phyloP scores from a whole-genome alignment of 2,888 invertebrate species.

The Sarcophaga subvicina region DNA sequence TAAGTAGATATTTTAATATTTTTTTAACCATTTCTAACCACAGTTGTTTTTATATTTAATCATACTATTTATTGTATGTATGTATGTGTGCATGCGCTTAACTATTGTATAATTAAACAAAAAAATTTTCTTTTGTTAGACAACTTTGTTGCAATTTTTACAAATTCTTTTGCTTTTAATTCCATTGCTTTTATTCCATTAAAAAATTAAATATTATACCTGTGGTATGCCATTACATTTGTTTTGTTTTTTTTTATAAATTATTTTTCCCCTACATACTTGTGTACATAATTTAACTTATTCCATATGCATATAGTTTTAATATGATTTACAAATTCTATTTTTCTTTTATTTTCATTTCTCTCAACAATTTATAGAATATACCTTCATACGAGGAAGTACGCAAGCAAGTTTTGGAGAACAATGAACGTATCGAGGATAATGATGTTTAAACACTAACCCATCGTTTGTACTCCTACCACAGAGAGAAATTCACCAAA shows the following conservation, averaged over 20 bases:
- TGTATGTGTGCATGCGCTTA: background rate
- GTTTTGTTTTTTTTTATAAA: too few relatives aligned
- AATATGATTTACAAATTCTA: background rate
- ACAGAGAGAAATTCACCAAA: background rate
- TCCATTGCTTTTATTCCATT: too few relatives aligned
- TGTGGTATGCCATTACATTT: slow-evolving; percentile 20
- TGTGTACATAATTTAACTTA: background rate
- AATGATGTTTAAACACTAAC: slow-evolving; percentile 72
- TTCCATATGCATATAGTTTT: background rate
- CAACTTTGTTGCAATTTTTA: too few relatives aligned
- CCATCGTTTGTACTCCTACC: background rate
- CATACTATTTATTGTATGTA: background rate
- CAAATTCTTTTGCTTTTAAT: too few relatives aligned
- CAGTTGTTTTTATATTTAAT: background rate
- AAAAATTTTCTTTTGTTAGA: too few relatives aligned
- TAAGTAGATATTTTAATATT: background rate
- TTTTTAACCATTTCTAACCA: background rate
- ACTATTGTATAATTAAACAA: too few relatives aligned
- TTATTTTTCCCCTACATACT: too few relatives aligned
- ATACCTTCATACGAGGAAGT: slow-evolving; percentile 80
- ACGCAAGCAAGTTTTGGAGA: slow-evolving; percentile 76
- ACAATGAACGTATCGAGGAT: slow-evolving; percentile 75
- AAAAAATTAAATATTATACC: background rate
- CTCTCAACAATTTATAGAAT: slow-evolving; percentile 72
- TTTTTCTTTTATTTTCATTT: slow-evolving; percentile 13